These are phyloP conservation scores for Thunnus albacares DNA, from an alignment of 2,797 vertebrate species.

Conservation along the genomic window DNA sequence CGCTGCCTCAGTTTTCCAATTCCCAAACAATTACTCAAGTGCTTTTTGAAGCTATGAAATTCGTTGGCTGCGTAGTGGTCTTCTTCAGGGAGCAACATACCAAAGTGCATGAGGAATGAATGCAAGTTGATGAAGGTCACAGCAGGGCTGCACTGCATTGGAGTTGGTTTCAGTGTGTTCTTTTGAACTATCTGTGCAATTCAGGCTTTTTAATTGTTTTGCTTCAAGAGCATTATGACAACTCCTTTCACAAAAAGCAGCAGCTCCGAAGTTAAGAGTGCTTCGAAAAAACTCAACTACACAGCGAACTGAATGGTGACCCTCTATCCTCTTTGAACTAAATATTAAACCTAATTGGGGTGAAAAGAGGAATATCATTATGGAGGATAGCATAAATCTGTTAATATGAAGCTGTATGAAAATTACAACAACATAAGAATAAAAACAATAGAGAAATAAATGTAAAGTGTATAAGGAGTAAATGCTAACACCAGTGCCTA, in stretches of 20 bases:
- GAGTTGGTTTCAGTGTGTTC: constrained; percentile 47
- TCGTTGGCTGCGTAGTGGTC: constrained; percentile 24
- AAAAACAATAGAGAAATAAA: too few relatives aligned
- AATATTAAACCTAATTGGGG: constrained; percentile 49
- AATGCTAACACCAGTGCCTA: too few relatives aligned
- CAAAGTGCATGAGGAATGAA: constrained; percentile 53
- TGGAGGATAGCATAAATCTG: constrained; percentile 33
- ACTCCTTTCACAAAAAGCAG: constrained; percentile 29
- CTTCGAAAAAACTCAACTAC: constrained; percentile 20
- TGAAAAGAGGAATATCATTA: constrained; percentile 33
- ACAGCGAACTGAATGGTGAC: constrained; percentile 15
- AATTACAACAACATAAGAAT: too few relatives aligned
- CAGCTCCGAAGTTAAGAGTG: constrained; percentile 25
- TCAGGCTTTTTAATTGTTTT: constrained; percentile 44
- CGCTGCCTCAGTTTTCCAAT: constrained; percentile 25
- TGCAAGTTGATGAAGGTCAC: constrained; percentile 56
- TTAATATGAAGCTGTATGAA: constrained; percentile 14
- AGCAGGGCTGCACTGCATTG: constrained; percentile 6
- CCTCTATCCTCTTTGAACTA: constrained; percentile 22
- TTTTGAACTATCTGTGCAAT: constrained; percentile 49
- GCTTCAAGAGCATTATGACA: constrained; percentile 22
- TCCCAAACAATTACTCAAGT: constrained; percentile 56
- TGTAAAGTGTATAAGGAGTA: too few relatives aligned
- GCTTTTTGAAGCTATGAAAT: constrained; percentile 53
- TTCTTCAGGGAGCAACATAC: constrained; percentile 38